Evolutionary conservation across 2,888 invertebrate species (phyloP).

Genomic region (Stenchaetothrips biformis): DNA sequence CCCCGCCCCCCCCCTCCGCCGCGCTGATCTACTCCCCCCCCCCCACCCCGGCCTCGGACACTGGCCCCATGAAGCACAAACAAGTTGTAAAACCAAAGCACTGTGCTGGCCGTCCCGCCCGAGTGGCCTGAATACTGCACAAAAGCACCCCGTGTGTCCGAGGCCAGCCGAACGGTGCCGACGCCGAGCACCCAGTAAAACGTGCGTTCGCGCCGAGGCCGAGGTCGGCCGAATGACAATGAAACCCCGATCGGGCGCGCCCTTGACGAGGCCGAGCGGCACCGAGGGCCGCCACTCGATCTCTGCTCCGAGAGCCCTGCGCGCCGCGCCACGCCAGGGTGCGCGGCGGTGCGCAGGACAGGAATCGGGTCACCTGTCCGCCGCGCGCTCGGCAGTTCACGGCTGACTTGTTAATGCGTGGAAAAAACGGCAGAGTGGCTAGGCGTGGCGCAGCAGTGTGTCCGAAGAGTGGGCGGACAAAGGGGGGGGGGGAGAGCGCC

Average conservation of each 20-base stretch:
- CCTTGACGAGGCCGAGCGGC: no score
- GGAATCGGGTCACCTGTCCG: background rate
- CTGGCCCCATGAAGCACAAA: conserved; percentile 12
- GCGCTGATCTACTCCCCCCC: background rate
- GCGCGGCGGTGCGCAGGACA: background rate
- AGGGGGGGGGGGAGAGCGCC: background rate
- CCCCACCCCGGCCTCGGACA: background rate
- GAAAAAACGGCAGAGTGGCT: background rate
- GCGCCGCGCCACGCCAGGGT: background rate
- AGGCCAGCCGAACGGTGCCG: background rate
- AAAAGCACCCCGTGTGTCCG: background rate
- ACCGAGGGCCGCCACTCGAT: background rate
- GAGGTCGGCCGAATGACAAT: conserved; percentile 21
- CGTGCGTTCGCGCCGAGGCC: background rate
- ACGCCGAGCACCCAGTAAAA: background rate
- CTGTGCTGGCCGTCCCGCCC: background rate
- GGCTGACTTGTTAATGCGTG: conserved; percentile 8
- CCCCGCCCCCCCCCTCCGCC: background rate
- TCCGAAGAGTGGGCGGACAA: no score
- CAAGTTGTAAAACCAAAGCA: conserved; percentile 25
- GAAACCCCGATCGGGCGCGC: background rate
- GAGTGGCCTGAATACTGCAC: conserved; percentile 12
- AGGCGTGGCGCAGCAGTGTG: no score
- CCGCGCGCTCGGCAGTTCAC: conserved; percentile 1
- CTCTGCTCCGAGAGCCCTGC: background rate